Conservation (phyloP, 2,797 vertebrate genomes). For the Bothrops alternatus region DNA sequence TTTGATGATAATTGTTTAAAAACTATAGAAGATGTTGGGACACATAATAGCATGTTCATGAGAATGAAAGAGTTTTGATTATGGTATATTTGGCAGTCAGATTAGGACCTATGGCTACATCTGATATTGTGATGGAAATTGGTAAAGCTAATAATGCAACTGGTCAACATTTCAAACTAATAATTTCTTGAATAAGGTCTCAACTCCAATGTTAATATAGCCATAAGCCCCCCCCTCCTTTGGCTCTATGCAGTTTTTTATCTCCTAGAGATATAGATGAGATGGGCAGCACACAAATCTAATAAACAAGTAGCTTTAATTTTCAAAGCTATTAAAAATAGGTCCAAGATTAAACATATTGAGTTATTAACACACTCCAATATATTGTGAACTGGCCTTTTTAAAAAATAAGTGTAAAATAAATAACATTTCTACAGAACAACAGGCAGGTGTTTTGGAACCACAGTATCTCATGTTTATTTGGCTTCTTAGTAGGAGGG, state of each 20-base stretch:
- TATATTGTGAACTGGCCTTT: no score
- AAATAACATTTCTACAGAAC: slow-evolving; percentile 20
- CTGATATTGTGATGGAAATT: neutral
- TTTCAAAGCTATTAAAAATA: neutral
- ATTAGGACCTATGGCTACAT: neutral
- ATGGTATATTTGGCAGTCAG: neutral
- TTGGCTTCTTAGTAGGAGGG: slow-evolving; percentile 19
- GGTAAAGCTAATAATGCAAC: neutral
- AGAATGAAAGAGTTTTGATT: neutral
- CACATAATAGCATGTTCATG: neutral
- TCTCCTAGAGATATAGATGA: neutral
- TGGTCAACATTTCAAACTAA: neutral
- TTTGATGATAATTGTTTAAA: neutral
- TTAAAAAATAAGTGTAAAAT: neutral
- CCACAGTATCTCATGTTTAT: slow-evolving; percentile 1
- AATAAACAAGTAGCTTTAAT: no score
- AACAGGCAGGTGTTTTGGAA: slow-evolving; percentile 43
- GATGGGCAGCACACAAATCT: no score
- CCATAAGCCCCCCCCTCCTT: neutral
- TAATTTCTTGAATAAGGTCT: neutral
- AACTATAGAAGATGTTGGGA: neutral
- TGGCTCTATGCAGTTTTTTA: neutral
- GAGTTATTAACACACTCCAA: no score
- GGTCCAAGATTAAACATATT: no score
- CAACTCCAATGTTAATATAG: neutral